phyloP scores from a whole-genome alignment of 2,797 vertebrate species.

The Fistularia commersonii region DNA sequence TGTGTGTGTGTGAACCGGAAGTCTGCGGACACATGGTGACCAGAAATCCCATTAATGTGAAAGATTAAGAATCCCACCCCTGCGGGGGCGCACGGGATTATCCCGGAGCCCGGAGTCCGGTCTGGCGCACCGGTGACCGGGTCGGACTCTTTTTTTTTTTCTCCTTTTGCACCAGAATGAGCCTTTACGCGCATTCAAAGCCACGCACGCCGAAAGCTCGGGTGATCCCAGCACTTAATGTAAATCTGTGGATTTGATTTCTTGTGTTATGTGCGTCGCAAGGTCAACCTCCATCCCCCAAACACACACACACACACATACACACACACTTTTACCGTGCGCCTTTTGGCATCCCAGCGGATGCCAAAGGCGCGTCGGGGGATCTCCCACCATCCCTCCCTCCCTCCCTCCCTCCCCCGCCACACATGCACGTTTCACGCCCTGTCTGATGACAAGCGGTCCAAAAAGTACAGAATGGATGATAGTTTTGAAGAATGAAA shows the following conservation, averaged over 20 bases:
- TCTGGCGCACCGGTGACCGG: slow-evolving; percentile 21
- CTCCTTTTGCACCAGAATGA: slow-evolving; percentile 15
- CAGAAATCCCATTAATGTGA: slow-evolving; percentile 28
- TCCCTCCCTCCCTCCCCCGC: neutral
- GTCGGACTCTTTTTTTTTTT: slow-evolving; percentile 4
- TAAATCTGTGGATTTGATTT: slow-evolving; percentile 49
- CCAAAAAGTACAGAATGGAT: no score
- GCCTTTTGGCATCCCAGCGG: slow-evolving; percentile 63
- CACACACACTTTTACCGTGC: slow-evolving; percentile 74
- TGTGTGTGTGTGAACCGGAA: no score
- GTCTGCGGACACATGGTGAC: slow-evolving; percentile 28
- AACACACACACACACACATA: no score
- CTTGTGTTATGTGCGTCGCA: slow-evolving; percentile 56
- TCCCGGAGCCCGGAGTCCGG: no score
- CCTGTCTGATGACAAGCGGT: no score
- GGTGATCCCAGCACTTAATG: slow-evolving; percentile 22
- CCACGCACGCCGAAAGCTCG: slow-evolving; percentile 19
- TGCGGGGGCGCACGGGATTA: slow-evolving; percentile 27
- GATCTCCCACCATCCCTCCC: neutral
- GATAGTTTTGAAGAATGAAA: no score
- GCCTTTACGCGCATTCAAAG: slow-evolving; percentile 28
- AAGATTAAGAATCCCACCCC: slow-evolving; percentile 29
- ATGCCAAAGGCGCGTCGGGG: slow-evolving; percentile 30
- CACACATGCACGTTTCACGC: neutral
- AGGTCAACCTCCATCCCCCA: no score